Evolutionary conservation across 2,113 vertebrate genomes (phyloP), one percentile per base, ranked within the genome.

Genomic region (Dunckerocampus dactyliophorus): DNA sequence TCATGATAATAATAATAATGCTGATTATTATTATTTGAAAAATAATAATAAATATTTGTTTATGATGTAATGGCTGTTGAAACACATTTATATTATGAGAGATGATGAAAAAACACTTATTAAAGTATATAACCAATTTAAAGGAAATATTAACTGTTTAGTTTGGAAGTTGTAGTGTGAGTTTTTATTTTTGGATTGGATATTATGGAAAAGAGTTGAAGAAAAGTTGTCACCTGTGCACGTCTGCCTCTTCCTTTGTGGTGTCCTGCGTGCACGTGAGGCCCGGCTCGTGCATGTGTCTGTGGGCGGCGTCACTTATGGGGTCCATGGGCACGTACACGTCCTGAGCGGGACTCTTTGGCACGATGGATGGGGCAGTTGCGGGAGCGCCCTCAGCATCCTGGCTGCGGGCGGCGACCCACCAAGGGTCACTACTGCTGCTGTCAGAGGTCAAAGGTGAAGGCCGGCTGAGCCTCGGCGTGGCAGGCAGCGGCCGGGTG

Each of bases 321-420:
- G 79, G 76, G 21, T 85, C 82, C 87, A 88, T 88, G 0, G 66
- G 76, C 7, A 87, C 79, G 8, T 88, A 88, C 14, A 85, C 4
- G 3, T 86, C 81, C 81, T 85, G 80, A 0, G 52, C 56, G 14
- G 14, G 12, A 43, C 14, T 28, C 15, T n/a, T 45, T 22, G 20
- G 19, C 49, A 51, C 22, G 20, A 9, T 50, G 48, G 48, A 49
- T 3, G 39, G 37, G 4, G 28, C 37, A 4, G 6, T 5, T 14
- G 6, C 9, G 16, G 14, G 19, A 21, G 20, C 3, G 56, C 2
- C 20, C 12, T 22, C n/a, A 9, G n/a, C 54, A 16, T 7, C 13
- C 47, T 4, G 2, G 6, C 69, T 31, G 24, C 24, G n/a, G n/a
- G n/a, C n/a, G n/a, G n/a, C n/a, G n/a, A n/a, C n/a, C 1, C 6